Evolutionary conservation across 2,888 invertebrate species (phyloP).

Genomic region (Blastobasis adustella): DNA sequence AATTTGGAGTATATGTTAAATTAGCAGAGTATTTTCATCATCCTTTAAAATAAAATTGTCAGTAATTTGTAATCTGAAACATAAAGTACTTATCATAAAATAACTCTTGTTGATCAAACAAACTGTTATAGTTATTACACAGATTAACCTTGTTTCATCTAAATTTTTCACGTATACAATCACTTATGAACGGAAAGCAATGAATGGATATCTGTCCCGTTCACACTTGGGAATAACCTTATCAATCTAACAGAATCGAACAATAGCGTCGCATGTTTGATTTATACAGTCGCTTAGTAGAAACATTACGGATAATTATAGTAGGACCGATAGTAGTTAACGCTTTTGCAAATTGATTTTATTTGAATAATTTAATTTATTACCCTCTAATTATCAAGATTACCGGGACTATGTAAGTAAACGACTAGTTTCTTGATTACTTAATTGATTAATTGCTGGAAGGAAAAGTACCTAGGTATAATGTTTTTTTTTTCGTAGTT

Average conservation of each 20-base stretch:
- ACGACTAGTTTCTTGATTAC: too few relatives aligned
- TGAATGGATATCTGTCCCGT: slow-evolving; percentile 66
- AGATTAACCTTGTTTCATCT: not conserved
- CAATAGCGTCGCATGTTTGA: slow-evolving; percentile 74
- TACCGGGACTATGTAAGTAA: too few relatives aligned
- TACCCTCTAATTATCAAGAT: not conserved
- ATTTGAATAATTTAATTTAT: slow-evolving; percentile 3
- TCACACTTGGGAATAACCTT: slow-evolving; percentile 71
- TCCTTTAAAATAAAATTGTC: too few relatives aligned
- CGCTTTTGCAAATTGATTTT: slow-evolving; percentile 32
- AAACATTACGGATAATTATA: slow-evolving; percentile 74
- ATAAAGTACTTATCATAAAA: too few relatives aligned
- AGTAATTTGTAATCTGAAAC: too few relatives aligned
- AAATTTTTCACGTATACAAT: slow-evolving; percentile 38
- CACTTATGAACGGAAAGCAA: slow-evolving; percentile 63
- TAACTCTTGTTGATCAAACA: too few relatives aligned
- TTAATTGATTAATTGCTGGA: too few relatives aligned
- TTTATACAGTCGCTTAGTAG: slow-evolving; percentile 74
- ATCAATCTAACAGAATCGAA: slow-evolving; percentile 75
- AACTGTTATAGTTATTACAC: not conserved
- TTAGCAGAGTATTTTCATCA: not conserved
- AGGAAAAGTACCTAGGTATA: too few relatives aligned
- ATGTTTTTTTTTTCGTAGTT: too few relatives aligned
- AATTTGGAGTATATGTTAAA: slow-evolving; percentile 32
- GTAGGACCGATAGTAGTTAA: slow-evolving; percentile 44